These are phyloP conservation scores for Laothoe populi DNA, from an alignment of 2,888 invertebrate genomes.

Conservation along the genomic window DNA sequence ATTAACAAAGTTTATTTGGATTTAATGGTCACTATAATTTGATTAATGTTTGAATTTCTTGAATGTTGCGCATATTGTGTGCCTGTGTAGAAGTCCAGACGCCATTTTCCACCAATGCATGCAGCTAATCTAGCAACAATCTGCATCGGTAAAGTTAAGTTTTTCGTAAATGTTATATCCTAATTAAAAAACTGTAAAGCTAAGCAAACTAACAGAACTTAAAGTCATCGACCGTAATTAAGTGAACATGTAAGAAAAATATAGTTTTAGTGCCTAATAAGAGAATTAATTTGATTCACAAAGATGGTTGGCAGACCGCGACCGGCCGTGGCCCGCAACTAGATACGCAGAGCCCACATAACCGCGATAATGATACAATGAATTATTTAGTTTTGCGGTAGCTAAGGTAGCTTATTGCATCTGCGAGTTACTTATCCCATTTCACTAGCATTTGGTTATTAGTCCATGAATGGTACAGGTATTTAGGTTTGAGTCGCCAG, in stretches of 20 bases:
- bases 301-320: constrained; percentile 33
- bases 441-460: neutral
- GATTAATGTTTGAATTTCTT: too few species aligned
- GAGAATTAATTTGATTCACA: constrained; percentile 16
- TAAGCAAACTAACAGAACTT: constrained; percentile 7
- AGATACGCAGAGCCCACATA: constrained; percentile 30
- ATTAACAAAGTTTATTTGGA: too few species aligned
- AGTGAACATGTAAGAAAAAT: neutral
- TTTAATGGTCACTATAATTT: too few species aligned
- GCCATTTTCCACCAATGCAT: too few species aligned
- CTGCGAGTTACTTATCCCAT: neutral
- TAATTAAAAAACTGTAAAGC: neutral
- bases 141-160: neutral
- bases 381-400: constrained; percentile 12
- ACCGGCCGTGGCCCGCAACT: constrained; percentile 34
- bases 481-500: too few species aligned
- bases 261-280: constrained; percentile 13
- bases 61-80: too few species aligned
- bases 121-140: too few species aligned
- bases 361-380: constrained; percentile 32
- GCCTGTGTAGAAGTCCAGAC: too few species aligned
- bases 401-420: neutral
- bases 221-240: constrained; percentile 18
- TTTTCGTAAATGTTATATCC: neutral
- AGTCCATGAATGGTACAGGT: neutral